These are phyloP conservation scores for Tapirus terrestris DNA, from an alignment of 2,113 vertebrate species.

Conservation along the genomic window DNA sequence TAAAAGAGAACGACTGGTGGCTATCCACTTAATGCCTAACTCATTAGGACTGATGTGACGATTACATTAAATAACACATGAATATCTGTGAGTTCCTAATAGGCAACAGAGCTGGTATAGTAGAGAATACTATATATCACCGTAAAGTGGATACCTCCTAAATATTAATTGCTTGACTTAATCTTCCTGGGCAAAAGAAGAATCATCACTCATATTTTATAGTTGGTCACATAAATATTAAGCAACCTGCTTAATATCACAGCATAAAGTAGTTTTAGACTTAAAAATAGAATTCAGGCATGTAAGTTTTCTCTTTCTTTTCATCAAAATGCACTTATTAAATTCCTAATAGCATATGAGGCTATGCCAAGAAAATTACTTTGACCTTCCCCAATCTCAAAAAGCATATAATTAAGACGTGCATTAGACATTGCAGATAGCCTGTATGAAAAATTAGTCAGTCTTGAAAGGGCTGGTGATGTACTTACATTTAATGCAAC, in stretches of 20 bases:
- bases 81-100: not conserved
- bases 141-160: not conserved
- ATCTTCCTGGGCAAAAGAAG: not conserved
- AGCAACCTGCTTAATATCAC: not conserved
- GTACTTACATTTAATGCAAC: not conserved
- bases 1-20: not conserved
- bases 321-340: not conserved
- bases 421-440: not conserved
- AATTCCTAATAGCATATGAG: slow-evolving; percentile 19
- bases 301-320: not conserved
- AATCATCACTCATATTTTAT: not conserved
- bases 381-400: not conserved
- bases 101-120: not conserved
- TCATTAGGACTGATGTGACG: not conserved
- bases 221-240: not conserved
- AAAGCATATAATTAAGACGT: not conserved
- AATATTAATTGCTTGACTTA: not conserved
- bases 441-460: not conserved
- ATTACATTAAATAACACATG: not conserved
- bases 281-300: not conserved
- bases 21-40: not conserved
- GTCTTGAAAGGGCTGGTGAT: not conserved
- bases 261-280: not conserved
- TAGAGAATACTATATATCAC: not conserved
- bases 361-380: slow-evolving; percentile 16